Evolutionary conservation across 2,797 vertebrate genomes (phyloP).

Genomic region (Muraenolepis orangiensis): DNA sequence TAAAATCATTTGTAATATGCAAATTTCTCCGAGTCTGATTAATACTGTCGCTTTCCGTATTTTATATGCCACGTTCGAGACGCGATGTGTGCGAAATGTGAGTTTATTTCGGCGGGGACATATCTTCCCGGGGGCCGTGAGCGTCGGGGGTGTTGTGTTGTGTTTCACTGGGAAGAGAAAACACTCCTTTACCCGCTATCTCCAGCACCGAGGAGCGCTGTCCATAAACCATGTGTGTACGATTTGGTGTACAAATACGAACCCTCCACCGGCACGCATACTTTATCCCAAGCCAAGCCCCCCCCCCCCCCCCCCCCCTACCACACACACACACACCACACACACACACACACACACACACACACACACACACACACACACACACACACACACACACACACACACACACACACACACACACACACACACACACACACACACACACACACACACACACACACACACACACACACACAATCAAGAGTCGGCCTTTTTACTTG

Average conservation of each 20-base stretch:
- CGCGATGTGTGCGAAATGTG: conserved; percentile 1
- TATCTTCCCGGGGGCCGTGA: neutral
- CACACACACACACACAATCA: neutral
- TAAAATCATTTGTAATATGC: conserved; percentile 43
- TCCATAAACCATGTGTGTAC: neutral
- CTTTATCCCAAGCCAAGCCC: conserved; percentile 9
- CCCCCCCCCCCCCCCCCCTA: conserved; percentile 10
- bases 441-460: conserved; percentile 1
- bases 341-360: too few species aligned
- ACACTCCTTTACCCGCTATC: neutral
- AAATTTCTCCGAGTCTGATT: conserved; percentile 47
- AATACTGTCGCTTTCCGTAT: conserved; percentile 40
- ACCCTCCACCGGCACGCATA: neutral
- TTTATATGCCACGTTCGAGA: conserved; percentile 34
- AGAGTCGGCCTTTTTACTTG: too few species aligned
- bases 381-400: too few species aligned
- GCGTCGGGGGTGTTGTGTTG: neutral
- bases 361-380: too few species aligned
- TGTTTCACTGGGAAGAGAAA: neutral
- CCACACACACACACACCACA: too few species aligned
- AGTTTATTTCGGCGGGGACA: neutral
- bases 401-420: neutral
- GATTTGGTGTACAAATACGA: neutral
- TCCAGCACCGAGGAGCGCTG: neutral
- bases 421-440: neutral